These are phyloP conservation scores for Buteo buteo DNA, from an alignment of 2,113 vertebrate species.

Conservation along the genomic window DNA sequence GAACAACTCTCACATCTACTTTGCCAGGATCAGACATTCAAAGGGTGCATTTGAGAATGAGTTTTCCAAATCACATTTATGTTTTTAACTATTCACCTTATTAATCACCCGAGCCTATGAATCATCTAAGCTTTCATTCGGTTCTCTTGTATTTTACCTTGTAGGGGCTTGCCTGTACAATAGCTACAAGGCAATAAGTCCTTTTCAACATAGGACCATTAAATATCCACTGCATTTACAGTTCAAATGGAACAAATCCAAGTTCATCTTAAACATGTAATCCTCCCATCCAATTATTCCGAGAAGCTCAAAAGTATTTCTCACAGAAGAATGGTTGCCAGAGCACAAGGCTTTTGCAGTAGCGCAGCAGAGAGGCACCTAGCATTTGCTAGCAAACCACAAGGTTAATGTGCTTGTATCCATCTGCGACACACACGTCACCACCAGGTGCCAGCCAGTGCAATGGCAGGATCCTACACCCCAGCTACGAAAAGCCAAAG, in stretches of 20 bases:
- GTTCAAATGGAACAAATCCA: slow-evolving; percentile 8
- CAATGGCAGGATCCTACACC: background rate
- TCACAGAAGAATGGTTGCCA: rapidly evolving
- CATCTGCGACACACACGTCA: background rate
- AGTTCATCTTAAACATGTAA: background rate
- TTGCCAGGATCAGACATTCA: background rate
- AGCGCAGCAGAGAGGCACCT: background rate
- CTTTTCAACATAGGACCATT: background rate
- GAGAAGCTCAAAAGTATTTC: background rate
- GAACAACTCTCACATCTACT: background rate
- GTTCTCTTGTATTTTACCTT: background rate
- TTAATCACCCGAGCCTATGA: background rate
- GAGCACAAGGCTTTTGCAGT: background rate
- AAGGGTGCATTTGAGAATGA: background rate
- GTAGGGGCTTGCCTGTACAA: background rate
- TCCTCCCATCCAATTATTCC: background rate
- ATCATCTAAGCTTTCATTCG: background rate
- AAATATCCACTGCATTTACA: background rate
- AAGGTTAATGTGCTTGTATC: background rate
- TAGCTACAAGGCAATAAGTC: background rate
- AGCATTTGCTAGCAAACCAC: background rate
- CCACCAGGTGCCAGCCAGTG: background rate
- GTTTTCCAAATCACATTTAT: background rate
- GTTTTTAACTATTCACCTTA: background rate
- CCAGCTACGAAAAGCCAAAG: background rate